These are phyloP conservation scores for Cosmia pyralina DNA, from an alignment of 2,888 invertebrate species.

Conservation along the genomic window DNA sequence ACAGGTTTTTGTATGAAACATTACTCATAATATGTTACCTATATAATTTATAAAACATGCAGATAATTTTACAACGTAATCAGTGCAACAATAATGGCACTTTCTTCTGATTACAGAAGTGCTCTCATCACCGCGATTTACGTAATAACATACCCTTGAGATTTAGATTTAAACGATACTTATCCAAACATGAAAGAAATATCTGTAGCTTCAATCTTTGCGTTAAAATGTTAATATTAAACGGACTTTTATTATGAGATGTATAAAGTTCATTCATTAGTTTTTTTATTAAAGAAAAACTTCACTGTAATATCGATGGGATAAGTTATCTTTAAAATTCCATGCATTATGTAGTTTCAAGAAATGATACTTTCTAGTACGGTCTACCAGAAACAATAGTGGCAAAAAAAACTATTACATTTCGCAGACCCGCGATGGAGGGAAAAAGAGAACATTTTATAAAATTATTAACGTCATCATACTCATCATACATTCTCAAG, in stretches of 20 bases:
- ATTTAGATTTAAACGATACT: slow-evolving; percentile 51
- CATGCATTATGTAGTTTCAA: no score
- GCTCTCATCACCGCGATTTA: slow-evolving; percentile 28
- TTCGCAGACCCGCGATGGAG: not conserved
- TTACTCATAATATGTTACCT: slow-evolving; percentile 9
- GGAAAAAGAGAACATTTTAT: not conserved
- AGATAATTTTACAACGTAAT: slow-evolving; percentile 32
- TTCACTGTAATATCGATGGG: no score
- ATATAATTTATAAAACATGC: slow-evolving; percentile 6
- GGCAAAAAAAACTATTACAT: not conserved
- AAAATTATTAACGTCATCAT: not conserved
- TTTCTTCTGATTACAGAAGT: slow-evolving; percentile 40
- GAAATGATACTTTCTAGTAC: not conserved
- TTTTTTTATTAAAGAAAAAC: not conserved
- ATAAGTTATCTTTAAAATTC: no score
- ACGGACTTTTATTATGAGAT: not conserved
- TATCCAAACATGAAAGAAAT: slow-evolving; percentile 22
- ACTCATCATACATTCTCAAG: not conserved
- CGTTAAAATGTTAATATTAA: not conserved
- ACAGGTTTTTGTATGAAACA: not conserved
- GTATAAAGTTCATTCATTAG: not conserved
- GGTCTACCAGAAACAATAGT: no score
- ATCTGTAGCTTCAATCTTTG: not conserved
- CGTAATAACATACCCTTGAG: slow-evolving; percentile 12
- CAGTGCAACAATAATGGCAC: slow-evolving; percentile 22